These are phyloP conservation scores for Pterobdella sp. DNA, from an alignment of 2,888 invertebrate genomes.

Conservation along the genomic window DNA sequence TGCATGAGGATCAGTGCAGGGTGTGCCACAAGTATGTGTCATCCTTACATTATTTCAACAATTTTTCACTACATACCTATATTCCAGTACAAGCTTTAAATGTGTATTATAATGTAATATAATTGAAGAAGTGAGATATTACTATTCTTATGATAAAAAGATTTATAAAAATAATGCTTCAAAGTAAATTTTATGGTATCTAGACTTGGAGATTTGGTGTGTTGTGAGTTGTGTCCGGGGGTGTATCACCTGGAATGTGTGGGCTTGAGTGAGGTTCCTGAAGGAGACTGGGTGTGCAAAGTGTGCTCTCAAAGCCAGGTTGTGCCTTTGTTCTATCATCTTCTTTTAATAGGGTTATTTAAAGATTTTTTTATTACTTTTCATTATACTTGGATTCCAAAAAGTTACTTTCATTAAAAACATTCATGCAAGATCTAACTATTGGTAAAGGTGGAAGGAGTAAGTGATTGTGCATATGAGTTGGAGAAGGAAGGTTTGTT, in stretches of 20 bases:
- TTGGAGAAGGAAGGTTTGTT: conserved; percentile 82
- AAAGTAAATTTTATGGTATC: background rate
- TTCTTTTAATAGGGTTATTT: background rate
- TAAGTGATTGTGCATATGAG: conserved; percentile 82
- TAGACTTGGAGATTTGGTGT: conserved; percentile 73
- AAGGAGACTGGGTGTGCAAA: conserved; percentile 93
- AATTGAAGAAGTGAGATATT: background rate
- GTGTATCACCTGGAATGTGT: conserved; percentile 95
- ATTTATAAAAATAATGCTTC: no score
- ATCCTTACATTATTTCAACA: no score
- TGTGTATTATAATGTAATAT: no score
- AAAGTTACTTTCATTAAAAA: background rate
- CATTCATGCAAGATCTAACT: background rate
- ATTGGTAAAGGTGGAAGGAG: conserved; percentile 63
- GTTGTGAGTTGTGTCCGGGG: conserved; percentile 96
- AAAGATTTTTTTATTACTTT: background rate
- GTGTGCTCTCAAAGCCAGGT: conserved; percentile 83
- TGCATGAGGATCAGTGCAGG: conserved; percentile 30
- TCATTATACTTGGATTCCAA: background rate
- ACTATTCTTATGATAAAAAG: background rate
- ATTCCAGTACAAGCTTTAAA: no score
- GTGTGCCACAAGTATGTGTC: conserved; percentile 28
- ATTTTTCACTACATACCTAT: no score
- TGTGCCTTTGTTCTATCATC: background rate
- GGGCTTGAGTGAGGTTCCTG: conserved; percentile 89